Evolutionary conservation across 2,888 invertebrate genomes (phyloP), one percentile per base, ranked within the genome.

Genomic region (Patella caerulea): DNA sequence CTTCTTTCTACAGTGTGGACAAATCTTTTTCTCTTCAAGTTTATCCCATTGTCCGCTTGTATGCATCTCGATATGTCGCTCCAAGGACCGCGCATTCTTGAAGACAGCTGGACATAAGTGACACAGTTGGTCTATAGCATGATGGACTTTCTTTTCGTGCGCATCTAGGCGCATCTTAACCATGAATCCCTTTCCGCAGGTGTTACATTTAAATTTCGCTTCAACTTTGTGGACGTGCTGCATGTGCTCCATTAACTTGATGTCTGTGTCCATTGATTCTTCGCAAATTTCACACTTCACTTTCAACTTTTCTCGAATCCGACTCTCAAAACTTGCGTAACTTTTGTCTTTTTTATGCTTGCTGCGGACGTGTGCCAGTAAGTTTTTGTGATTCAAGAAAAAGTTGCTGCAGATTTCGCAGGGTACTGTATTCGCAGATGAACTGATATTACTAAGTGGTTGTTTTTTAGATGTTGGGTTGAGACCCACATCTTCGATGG

Each of bases 221-320:
- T 65, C 65, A 14, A 65, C 19, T 19, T 65, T 24, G 14, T 65
- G 65, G 12, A 65, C 24, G 0, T 19, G 19, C 14, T 65, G 65
- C 65, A 65, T 65, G 24, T 65, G 65, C 65, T 65, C 65, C 65
- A 65, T 65, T 24, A 65, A 19, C 24, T 65, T 65, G 19, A 65
- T 24, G 11, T 65, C 65, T 0, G 65, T 15, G 3, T 65, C 65
- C 19, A 65, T 24, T 14, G 15, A 9, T 14, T 24, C 9, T 11
- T 24, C 24, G 15, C 65, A 65, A 19, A 24, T 19, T 24, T 65
- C 65, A 24, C 65, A 65, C 24, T 65, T 65, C 14, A 65, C 65
- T 65, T 65, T 65, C 12, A 19, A 65, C 19, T 65, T 65, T 24
- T 65, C 65, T 19, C 19, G 11, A 11, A 65, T 24, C 3, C 65